Evolutionary conservation across 2,797 vertebrate species (phyloP), one percentile per base, ranked within the genome.

Genomic region (Acanthornis magna): DNA sequence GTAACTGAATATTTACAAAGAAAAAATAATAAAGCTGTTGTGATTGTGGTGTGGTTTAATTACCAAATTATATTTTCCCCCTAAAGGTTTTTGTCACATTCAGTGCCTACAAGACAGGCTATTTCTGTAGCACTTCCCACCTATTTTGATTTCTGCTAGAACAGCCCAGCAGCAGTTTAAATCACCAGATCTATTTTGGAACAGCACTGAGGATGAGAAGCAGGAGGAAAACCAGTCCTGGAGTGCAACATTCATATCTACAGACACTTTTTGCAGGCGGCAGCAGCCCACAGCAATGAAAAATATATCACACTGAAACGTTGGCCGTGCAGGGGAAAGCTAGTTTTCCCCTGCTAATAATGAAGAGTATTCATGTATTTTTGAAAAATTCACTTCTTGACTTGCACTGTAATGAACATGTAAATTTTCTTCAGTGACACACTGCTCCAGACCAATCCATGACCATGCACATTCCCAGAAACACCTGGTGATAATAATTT

Each of bases 361-460:
- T 38, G 45, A 72, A 20, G 62, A 40, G 16, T 30, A 66, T 45
- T 76, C 32, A 61, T 8, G 11, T 54, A 36, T 84, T 84, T 84
- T 45, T 67, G 22, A 26, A 89, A 63, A 71, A 86, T 8, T 50
- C 72, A n/a, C 10, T 48, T 5, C 4, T 11, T 53, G 19, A 29
- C 47, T 83, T 42, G 54, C 21, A 45, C 12, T 13, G 4, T n/a
- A 89, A 74, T n/a, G 1, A 73, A 9, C 20, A 61, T 0, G 0
- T 7, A 9, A 6, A 23, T 72, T 45, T 80, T 70, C 25, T 62
- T 65, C 34, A 85, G 47, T 43, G 34, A 54, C 22, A 8, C 32
- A 18, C 16, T 43, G 27, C 17, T 89, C 47, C 61, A 70, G 27
- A 66, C 21, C 43, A 80, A 63, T 60, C 45, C 21, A 45, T 3